Conservation (phyloP, 2,113 vertebrate species). For the Phrynocephalus versicolor region DNA sequence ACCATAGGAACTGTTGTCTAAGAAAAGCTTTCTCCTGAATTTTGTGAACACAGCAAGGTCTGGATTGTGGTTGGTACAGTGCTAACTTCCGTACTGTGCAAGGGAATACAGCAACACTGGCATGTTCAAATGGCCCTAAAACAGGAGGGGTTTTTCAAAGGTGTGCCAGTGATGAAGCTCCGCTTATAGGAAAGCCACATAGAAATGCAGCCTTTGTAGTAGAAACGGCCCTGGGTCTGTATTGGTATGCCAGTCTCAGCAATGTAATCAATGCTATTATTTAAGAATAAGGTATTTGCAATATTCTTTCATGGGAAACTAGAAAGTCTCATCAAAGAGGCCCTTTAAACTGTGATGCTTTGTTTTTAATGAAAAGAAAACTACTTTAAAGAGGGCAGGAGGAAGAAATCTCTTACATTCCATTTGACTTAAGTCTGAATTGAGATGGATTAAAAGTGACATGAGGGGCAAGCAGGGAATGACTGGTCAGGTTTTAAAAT, state of each 20-base stretch:
- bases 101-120: not conserved
- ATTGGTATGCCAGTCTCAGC: constrained; percentile 15
- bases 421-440: constrained; percentile 36
- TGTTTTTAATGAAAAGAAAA: not conserved
- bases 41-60: too few relatives aligned
- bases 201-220: not conserved
- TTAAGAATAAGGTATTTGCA: constrained; percentile 19
- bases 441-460: constrained; percentile 17
- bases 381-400: not conserved
- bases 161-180: too few relatives aligned
- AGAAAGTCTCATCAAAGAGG: constrained; percentile 33
- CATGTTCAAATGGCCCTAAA: not conserved
- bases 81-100: not conserved
- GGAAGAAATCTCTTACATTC: not conserved
- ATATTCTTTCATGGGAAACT: constrained; percentile 24
- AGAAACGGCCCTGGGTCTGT: not conserved
- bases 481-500: constrained; percentile 45
- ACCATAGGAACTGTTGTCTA: too few relatives aligned
- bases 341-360: not conserved
- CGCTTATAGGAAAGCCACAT: too few relatives aligned
- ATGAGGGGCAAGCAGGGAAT: constrained; percentile 14
- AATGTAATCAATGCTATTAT: not conserved
- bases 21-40: too few relatives aligned
- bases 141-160: too few relatives aligned
- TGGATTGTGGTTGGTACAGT: too few relatives aligned